These are phyloP conservation scores for Rhinichthys osculus DNA, from an alignment of 2,797 vertebrate genomes.

Conservation along the genomic window DNA sequence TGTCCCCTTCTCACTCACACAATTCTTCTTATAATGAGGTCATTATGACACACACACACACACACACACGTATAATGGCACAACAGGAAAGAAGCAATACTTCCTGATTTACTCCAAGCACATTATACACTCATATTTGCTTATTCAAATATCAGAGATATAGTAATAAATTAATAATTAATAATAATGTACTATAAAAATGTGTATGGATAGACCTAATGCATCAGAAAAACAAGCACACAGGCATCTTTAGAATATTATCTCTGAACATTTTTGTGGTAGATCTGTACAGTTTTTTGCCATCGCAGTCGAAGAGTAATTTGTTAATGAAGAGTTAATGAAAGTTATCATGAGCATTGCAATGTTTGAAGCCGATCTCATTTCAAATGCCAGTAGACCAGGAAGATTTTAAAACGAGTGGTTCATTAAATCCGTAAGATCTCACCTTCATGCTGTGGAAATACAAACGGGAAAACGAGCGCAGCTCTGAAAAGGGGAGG, in stretches of 20 bases:
- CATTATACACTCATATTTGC: not conserved
- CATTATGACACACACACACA: not conserved
- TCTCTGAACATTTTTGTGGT: not conserved
- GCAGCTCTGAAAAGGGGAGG: not conserved
- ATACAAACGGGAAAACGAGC: not conserved
- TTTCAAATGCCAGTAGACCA: not conserved
- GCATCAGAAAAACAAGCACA: no score
- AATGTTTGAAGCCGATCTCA: not conserved
- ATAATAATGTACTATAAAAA: not conserved
- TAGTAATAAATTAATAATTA: not conserved
- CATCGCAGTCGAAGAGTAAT: not conserved
- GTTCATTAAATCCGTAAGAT: not conserved
- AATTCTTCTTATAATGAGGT: not conserved
- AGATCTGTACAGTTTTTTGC: not conserved
- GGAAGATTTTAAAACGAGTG: not conserved
- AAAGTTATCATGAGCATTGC: not conserved
- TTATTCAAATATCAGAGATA: not conserved
- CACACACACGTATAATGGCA: not conserved
- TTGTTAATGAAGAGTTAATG: not conserved
- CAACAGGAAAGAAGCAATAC: slow-evolving; percentile 21
- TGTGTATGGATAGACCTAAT: not conserved
- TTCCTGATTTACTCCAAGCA: slow-evolving; percentile 14
- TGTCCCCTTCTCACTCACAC: not conserved
- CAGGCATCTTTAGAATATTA: not conserved
- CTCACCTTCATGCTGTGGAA: not conserved